These are phyloP conservation scores for Zoanthus solanderi DNA, from an alignment of 92 coral and sea anemone species.

Conservation along the genomic window DNA sequence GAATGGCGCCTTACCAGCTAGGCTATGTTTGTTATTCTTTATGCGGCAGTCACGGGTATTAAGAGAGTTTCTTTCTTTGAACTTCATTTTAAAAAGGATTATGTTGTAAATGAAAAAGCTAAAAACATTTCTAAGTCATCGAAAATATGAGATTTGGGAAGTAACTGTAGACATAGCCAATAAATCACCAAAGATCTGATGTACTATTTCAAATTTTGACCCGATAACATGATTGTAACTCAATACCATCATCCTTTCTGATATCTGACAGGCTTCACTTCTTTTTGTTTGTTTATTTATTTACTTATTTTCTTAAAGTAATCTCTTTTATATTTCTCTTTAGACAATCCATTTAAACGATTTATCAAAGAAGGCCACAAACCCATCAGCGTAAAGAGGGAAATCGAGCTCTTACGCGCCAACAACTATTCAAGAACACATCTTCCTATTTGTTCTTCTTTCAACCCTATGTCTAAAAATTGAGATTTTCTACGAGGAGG, in stretches of 20 bases:
- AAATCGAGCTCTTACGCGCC: conserved; percentile 29
- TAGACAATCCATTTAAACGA: conserved; percentile 11
- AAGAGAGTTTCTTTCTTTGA: no score
- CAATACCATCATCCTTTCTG: conserved; percentile 19
- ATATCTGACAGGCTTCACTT: neutral
- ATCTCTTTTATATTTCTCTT: conserved; percentile 10
- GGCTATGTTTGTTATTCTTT: no score
- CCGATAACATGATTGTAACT: neutral
- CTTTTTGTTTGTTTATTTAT: neutral
- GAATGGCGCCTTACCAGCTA: no score
- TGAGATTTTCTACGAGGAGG: neutral
- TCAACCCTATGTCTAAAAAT: neutral
- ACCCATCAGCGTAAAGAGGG: conserved; percentile 34
- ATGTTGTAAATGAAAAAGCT: no score
- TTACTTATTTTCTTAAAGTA: neutral
- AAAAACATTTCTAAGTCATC: no score
- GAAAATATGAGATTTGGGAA: neutral
- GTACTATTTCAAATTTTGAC: neutral
- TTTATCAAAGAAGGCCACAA: neutral
- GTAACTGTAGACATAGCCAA: neutral
- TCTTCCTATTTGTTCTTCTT: neutral
- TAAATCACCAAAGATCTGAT: neutral
- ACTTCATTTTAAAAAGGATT: no score
- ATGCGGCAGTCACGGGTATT: no score
- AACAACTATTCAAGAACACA: neutral